phyloP scores from a whole-genome alignment of 1,140 invertebrate genomes.

The Wiebesia pumilae region DNA sequence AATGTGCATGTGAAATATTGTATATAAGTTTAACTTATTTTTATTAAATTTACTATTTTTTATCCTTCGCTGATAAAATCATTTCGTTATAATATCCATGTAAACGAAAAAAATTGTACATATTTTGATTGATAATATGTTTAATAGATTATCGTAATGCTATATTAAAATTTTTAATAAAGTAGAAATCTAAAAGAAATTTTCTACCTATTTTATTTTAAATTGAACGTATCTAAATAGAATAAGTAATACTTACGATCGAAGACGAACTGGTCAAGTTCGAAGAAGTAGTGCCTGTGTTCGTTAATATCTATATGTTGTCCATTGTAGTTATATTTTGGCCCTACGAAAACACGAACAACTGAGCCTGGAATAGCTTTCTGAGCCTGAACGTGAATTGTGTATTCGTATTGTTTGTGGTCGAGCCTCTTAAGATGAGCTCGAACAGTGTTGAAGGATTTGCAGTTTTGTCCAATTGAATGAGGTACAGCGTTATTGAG shows the following conservation, averaged over 20 bases:
- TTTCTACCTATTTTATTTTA: background rate
- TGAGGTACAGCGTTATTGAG: slow-evolving; percentile 73
- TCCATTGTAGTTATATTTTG: slow-evolving; percentile 76
- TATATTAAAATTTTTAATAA: no score
- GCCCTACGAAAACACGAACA: slow-evolving; percentile 77
- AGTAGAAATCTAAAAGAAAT: no score
- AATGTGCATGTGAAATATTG: slow-evolving; percentile 17
- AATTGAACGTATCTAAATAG: background rate
- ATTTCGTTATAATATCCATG: no score
- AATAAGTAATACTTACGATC: slow-evolving; percentile 67
- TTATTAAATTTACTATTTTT: background rate
- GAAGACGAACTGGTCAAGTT: slow-evolving; percentile 82
- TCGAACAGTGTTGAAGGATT: slow-evolving; percentile 62
- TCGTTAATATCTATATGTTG: slow-evolving; percentile 77
- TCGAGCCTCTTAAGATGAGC: slow-evolving; percentile 76
- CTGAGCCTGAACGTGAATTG: slow-evolving; percentile 74
- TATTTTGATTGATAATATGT: no score
- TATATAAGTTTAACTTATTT: background rate
- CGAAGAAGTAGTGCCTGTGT: slow-evolving; percentile 78
- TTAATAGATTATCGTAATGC: no score
- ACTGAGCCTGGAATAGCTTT: slow-evolving; percentile 68
- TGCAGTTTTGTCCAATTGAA: slow-evolving; percentile 56
- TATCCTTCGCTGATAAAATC: background rate
- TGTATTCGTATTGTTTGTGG: slow-evolving; percentile 80
- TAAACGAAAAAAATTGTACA: no score